Evolutionary conservation across 2,888 invertebrate genomes (phyloP).

Genomic region (Tipula lateralis): DNA sequence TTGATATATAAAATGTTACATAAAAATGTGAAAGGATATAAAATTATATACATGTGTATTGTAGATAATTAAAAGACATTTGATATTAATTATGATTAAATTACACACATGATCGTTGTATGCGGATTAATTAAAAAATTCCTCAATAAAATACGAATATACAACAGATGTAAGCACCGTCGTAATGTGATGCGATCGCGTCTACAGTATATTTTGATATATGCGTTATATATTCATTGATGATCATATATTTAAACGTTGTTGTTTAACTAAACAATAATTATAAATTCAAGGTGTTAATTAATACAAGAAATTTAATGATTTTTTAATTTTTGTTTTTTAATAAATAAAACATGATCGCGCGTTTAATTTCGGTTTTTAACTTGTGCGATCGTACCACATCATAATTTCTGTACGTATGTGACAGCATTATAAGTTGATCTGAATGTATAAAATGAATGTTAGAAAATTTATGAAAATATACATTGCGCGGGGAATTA

Average conservation of each 20-base stretch:
- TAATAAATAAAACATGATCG: background rate
- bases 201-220: background rate
- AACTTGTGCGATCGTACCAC: no score
- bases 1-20: background rate
- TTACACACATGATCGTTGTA: background rate
- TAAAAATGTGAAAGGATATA: slow-evolving; percentile 11
- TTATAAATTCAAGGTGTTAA: slow-evolving; percentile 24
- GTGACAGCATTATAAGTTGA: background rate
- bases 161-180: background rate
- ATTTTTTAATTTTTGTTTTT: background rate
- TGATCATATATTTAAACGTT: background rate
- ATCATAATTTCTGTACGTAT: background rate
- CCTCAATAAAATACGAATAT: background rate
- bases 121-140: background rate
- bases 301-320: background rate
- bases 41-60: background rate
- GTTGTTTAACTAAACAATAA: background rate
- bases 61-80: background rate
- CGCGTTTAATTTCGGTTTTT: background rate
- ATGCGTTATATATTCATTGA: background rate
- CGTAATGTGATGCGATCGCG: background rate
- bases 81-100: background rate
- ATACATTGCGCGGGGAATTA: background rate
- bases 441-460: background rate
- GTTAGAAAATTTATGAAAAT: background rate